These are phyloP conservation scores for Lagopus leucura DNA, from an alignment of 2,113 vertebrate genomes.

Conservation along the genomic window DNA sequence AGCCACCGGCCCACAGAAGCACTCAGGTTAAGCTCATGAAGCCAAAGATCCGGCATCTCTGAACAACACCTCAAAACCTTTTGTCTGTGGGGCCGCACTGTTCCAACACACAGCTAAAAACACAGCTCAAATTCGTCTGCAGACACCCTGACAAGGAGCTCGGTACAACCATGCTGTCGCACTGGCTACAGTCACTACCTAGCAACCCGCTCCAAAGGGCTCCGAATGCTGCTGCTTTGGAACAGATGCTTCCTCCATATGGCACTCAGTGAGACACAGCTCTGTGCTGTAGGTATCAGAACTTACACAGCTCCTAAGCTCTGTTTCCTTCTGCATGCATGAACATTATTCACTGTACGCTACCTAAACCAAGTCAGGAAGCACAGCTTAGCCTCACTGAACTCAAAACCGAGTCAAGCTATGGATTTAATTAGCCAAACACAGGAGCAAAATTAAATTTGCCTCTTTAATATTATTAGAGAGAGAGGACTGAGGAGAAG, in stretches of 20 bases:
- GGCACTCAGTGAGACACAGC: not conserved
- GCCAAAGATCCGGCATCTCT: rapidly evolving
- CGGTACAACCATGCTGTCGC: not conserved
- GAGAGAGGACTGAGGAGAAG: not conserved
- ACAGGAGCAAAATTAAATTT: slow-evolving; percentile 5
- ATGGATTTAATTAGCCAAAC: slow-evolving; percentile 3
- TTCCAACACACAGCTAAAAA: not conserved
- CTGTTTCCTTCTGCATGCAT: not conserved
- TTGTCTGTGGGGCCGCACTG: not conserved
- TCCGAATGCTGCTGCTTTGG: not conserved
- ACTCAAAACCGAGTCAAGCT: not conserved
- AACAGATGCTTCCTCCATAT: slow-evolving; percentile 51
- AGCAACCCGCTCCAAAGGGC: slow-evolving; percentile 18
- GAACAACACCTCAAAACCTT: not conserved
- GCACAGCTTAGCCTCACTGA: not conserved
- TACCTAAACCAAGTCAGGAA: not conserved
- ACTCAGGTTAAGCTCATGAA: not conserved
- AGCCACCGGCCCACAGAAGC: not conserved
- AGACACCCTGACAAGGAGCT: not conserved
- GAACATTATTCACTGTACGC: not conserved
- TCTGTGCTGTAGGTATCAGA: not conserved
- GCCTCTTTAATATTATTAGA: slow-evolving; percentile 20
- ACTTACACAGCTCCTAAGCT: not conserved
- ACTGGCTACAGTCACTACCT: not conserved
- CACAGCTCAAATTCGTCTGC: not conserved